These are phyloP conservation scores for Dynastes maya DNA, from an alignment of 2,888 invertebrate species.

Conservation along the genomic window DNA sequence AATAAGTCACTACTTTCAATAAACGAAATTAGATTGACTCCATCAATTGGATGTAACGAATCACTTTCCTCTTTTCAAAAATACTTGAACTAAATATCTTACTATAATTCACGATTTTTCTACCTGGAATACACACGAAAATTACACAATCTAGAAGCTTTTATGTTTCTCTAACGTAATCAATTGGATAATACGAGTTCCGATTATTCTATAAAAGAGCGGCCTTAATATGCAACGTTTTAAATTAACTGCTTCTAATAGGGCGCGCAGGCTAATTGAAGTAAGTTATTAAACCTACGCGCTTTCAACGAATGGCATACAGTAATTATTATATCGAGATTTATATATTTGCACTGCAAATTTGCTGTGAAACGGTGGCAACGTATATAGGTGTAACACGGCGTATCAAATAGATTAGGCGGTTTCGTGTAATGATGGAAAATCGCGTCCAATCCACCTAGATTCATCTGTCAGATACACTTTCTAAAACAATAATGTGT, in stretches of 20 bases:
- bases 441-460: neutral
- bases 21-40: neutral
- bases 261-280: neutral
- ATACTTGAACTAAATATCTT: constrained; percentile 9
- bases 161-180: neutral
- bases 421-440: constrained; percentile 14
- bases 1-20: neutral
- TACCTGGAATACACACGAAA: neutral
- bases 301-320: constrained; percentile 1
- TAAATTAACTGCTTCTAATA: constrained; percentile 14
- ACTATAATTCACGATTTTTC: neutral
- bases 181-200: neutral
- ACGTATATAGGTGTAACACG: neutral
- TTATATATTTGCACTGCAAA: constrained; percentile 10
- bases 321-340: constrained; percentile 16
- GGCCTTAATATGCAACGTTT: neutral
- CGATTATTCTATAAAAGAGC: neutral
- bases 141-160: neutral
- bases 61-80: neutral
- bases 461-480: neutral
- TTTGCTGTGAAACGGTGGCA: neutral
- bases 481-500: constrained; percentile 15
- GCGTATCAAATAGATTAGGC: neutral
- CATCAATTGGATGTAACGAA: neutral
- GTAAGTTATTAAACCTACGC: constrained; percentile 30